A percentile compares a stretch with the other conserved stretches of the same genome.
phyloP scores from a whole-genome alignment of 2,113 vertebrate species.

The Ibidorhyncha struthersii region DNA sequence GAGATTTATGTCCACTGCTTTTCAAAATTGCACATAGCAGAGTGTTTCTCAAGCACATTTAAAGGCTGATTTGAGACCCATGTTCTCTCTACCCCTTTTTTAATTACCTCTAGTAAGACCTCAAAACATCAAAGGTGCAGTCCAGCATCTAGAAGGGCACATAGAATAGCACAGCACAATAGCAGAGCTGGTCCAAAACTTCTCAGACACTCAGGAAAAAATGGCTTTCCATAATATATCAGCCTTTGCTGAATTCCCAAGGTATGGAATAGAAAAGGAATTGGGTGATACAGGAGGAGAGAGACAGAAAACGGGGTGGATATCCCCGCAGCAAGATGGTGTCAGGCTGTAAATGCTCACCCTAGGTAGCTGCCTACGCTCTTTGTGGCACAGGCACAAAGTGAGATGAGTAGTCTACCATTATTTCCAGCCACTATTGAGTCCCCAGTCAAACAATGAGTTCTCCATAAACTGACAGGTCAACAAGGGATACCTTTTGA shows the following conservation, averaged over 20 bases:
- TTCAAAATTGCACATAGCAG: not conserved
- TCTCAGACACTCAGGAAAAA: not conserved
- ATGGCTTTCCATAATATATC: not conserved
- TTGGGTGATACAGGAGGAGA: not conserved
- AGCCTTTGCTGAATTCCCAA: not conserved
- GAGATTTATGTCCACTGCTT: not conserved
- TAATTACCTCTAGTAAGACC: not conserved
- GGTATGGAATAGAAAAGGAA: not conserved
- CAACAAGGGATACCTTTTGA: not conserved
- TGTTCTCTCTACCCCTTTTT: accelerated
- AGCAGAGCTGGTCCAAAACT: not conserved
- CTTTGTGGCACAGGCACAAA: not conserved
- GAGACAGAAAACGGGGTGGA: not conserved
- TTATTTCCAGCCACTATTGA: not conserved
- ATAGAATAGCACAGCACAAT: not conserved
- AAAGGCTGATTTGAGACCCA: not conserved
- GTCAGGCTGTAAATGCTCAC: not conserved
- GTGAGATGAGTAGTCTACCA: not conserved
- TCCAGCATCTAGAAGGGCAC: not conserved
- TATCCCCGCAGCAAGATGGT: not conserved
- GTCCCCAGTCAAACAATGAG: not conserved
- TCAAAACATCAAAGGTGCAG: not conserved
- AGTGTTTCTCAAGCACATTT: not conserved
- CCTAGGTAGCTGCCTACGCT: not conserved
- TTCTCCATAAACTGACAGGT: not conserved